Evolutionary conservation across 1,140 invertebrate genomes (phyloP), one percentile per base, ranked within the genome.

Genomic region (Trachymyrmex septentrionalis): DNA sequence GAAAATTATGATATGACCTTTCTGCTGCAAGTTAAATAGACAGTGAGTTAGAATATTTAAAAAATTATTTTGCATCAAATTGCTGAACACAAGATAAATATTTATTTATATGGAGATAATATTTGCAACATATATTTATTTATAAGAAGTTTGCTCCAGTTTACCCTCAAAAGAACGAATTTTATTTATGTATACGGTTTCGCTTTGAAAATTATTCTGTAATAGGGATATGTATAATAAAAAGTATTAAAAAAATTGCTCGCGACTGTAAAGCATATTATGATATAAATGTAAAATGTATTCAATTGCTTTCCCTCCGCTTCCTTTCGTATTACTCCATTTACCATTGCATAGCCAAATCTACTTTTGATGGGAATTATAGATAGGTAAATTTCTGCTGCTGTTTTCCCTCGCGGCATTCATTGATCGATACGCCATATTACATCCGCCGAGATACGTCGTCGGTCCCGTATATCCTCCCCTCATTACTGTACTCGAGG

Each of bases 391-490:
- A 75, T 55, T 59, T 44, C 24, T 38, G 21, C 67, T 24, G 12
- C 55, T 44, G 14, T 27, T 82, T 48, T 72, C 38, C 38, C 66
- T 48, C 63, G 77, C 63, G 63, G 48, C n/a, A 67, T n/a, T 78
- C 55, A 78, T 89, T 84, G 88, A 90, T 90, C 55, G 82, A 87
- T 55, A 24, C 7, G 10, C 59, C 71, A 84, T 90, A 90, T 90
- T 82, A 87, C 72, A 67, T 89, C 63, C 77, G 59, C 67, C 50
- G 44, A 27, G 64, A 71, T 44, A 77, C 57, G 55, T 75, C 19
- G 73, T 24, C 72, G 48, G 16, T 34, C 59, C 9, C 59, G 61
- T 77, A 78, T 44, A 78, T 85, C 48, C 73, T 73, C 27, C 69
- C 69, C 71, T 61, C 72, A 64, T 85, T 78, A 57, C 82, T 64